Base-by-base conservation (phyloP, 2,113 vertebrate genomes). In the Semnopithecus entellus region DNA sequence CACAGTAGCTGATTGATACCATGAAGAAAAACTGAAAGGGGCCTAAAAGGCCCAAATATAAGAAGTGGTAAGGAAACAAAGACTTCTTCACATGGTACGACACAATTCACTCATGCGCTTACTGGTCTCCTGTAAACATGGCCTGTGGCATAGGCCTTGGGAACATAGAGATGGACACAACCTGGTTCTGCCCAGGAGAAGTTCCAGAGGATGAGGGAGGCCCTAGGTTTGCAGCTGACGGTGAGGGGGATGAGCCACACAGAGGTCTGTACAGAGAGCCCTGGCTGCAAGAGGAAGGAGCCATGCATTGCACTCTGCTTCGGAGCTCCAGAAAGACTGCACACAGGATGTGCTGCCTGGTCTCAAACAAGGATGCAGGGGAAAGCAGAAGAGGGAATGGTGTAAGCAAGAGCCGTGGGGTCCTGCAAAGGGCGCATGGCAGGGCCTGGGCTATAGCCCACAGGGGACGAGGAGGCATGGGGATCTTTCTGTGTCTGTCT, bases 251-350 rank as follows among this genome's bases (percentile, higher is more conserved):
- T 40, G 43, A 23, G 64, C 61, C 61, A 2, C 9, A 40, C 35
- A n/a, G 59, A 80, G 16, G 64, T 32, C 35, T 25, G 16, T n/a
- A 78, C 30, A 57, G 88, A n/a, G 70, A 84, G 72, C 22, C 55
- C 18, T 1, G 7, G 50, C 59, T 8, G 1, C 0, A 6, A 30
- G 8, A 82, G 23, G 20, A 78, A 25, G 22, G 59, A 57, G 68
- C 25, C 61, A 30, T 1, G 1, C 10, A 11, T 6, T 1, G 1
- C 10, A 11, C 8, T 84, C 5, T 5, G 55, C 61, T 70, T 10
- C 18, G 70, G 75, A 43, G 45, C 17, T 84, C 78, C 22, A 66
- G 64, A 32, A 40, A 83, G 57, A 50, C n/a, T 61, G 38, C 4
- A 40, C 35, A 6, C 17, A 38, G 6, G 16, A 70, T 22, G 20